Percentiles rank a stretch among this genome's conserved stretches.
These are phyloP conservation scores for Rhabdomys pumilio DNA, from an alignment of 2,797 vertebrate genomes.

Conservation along the genomic window DNA sequence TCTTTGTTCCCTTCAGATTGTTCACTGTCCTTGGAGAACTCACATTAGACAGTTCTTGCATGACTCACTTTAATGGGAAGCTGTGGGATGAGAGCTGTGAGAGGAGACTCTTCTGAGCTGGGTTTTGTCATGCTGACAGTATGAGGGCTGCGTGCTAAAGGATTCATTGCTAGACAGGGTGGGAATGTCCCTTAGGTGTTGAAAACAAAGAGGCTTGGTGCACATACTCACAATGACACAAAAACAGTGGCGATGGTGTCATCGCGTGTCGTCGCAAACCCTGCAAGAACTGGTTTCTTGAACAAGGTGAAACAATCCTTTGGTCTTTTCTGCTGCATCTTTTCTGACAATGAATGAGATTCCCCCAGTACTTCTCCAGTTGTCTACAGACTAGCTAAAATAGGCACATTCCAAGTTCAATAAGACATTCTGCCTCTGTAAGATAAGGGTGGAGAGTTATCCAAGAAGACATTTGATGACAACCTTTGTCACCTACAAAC, in stretches of 20 bases:
- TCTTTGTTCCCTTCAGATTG: not conserved
- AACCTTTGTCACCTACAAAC: not conserved
- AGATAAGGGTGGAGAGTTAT: not conserved
- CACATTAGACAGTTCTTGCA: not conserved
- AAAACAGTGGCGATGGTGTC: rapidly evolving
- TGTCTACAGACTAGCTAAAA: too few relatives aligned
- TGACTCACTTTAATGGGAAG: slow-evolving; percentile 18
- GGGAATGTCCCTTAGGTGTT: not conserved
- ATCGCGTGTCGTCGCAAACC: too few relatives aligned
- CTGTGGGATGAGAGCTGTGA: not conserved
- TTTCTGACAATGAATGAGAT: not conserved
- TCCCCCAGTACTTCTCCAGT: slow-evolving; percentile 13
- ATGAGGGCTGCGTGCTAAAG: not conserved
- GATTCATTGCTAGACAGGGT: not conserved
- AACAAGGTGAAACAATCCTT: not conserved
- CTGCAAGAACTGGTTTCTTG: not conserved
- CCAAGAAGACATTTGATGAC: not conserved
- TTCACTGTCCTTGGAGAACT: not conserved
- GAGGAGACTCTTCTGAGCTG: not conserved
- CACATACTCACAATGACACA: not conserved
- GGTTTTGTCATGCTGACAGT: not conserved
- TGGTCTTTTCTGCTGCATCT: not conserved
- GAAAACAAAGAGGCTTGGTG: slow-evolving; percentile 5
- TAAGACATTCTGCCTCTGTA: not conserved
- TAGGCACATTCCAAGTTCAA: not conserved